Evolutionary conservation across 2,113 vertebrate genomes (phyloP), one percentile per base, ranked within the genome.

Genomic region (Neolamprologus kungweensis): DNA sequence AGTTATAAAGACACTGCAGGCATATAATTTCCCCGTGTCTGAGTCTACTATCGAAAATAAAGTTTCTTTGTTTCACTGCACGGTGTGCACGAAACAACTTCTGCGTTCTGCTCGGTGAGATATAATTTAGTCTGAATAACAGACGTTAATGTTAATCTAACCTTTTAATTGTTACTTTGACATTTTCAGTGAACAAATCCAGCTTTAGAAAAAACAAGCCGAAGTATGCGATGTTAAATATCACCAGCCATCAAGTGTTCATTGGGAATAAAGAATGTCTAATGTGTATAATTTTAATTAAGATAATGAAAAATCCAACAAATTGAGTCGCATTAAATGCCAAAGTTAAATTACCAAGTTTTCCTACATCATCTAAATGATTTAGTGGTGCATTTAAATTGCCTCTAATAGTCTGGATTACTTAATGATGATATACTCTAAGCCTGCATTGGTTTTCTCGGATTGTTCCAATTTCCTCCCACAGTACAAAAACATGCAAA

Each of bases 1-100:
- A 19, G 40, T 81, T 90, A 88, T 71, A 83, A 86, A 87, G 58
- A 71, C 86, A 81, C 84, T 87, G 89, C 82, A 83, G 87, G 23
- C 28, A 73, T 51, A 89, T 90, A 23, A 51, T 85, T 82, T 57
- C 5, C 31, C 13, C 7, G 10, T 8, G 71, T 50, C 71, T 17
- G 19, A 31, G 42, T 78, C 71, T 31, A 31, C 42, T 11, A 31
- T 31, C 4, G 17, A 13, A 31, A 78, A 50, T 50, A 50, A n/a
- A 13, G 42, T 28, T 51, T 5, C 51, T 54, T 16, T 45, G n/a
- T 28, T 40, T 23, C n/a, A 7, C 53, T 11, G 21, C 35, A 9
- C 42, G 5, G 37, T 4, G 5, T 50, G 26, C 40, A 53, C 1
- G 9, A 19, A 75, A 12, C 26, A 50, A 19, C 71, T 50, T 1